Percentiles rank a stretch among this genome's conserved stretches.
Evolutionary conservation across 2,888 invertebrate species (phyloP).

Genomic region (Actias luna): DNA sequence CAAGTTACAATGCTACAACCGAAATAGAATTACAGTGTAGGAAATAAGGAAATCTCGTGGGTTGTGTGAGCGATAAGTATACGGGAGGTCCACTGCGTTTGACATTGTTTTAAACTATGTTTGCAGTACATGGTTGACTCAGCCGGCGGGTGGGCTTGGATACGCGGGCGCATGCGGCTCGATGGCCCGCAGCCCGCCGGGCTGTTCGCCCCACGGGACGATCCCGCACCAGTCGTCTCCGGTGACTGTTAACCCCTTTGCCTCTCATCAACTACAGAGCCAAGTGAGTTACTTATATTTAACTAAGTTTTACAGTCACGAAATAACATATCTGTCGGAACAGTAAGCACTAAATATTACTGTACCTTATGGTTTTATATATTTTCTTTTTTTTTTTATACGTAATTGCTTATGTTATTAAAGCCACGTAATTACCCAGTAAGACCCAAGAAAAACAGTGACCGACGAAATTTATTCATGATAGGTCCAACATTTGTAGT

Average conservation of each 20-base stretch:
- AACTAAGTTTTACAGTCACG: not conserved
- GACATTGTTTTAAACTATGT: constrained; percentile 11
- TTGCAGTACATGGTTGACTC: constrained; percentile 68
- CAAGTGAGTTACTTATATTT: constrained; percentile 47
- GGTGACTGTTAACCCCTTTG: constrained; percentile 64
- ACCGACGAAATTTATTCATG: too few species aligned
- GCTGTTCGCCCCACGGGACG: constrained; percentile 62
- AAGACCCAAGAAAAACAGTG: too few species aligned
- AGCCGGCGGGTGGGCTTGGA: constrained; percentile 55
- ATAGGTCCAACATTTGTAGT: too few species aligned
- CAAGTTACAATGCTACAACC: not conserved
- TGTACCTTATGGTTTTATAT: too few species aligned
- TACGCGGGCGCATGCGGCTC: constrained; percentile 59
- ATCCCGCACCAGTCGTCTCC: constrained; percentile 68
- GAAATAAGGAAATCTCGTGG: constrained; percentile 10
- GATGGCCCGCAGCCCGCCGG: constrained; percentile 66
- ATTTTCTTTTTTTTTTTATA: too few species aligned
- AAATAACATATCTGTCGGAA: not conserved
- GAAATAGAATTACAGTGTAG: constrained; percentile 7
- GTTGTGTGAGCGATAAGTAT: constrained; percentile 9
- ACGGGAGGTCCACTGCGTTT: constrained; percentile 9
- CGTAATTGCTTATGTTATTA: too few species aligned
- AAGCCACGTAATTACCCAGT: too few species aligned
- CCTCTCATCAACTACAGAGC: constrained; percentile 68
- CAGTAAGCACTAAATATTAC: too few species aligned